Conservation (phyloP, 2,797 vertebrate genomes). For the Neomorphus geoffroyi region DNA sequence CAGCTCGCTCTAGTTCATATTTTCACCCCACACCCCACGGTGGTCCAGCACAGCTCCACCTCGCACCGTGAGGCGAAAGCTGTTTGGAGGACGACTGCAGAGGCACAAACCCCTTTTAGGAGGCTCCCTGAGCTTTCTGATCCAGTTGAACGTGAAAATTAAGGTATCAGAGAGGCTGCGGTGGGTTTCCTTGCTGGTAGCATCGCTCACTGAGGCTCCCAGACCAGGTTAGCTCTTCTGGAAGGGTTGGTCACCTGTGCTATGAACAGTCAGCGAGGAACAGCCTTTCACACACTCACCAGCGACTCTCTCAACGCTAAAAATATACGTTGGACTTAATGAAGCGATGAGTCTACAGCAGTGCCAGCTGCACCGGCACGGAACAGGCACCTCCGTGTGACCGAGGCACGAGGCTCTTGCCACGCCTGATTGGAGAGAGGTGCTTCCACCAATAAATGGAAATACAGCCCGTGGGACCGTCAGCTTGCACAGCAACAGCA, state of each 20-base stretch:
- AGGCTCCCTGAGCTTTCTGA: not conserved
- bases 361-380: not conserved
- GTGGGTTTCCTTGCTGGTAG: not conserved
- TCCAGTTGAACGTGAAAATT: fast-evolving
- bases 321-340: not conserved
- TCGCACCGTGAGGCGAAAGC: not conserved
- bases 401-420: not conserved
- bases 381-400: fast-evolving
- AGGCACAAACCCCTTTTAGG: not conserved
- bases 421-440: fast-evolving
- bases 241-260: not conserved
- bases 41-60: not conserved
- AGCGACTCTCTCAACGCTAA: not conserved
- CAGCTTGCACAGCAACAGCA: not conserved
- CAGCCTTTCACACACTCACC: not conserved
- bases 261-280: not conserved
- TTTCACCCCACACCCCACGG: not conserved
- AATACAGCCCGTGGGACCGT: fast-evolving
- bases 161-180: not conserved
- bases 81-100: not conserved
- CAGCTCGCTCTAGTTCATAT: not conserved
- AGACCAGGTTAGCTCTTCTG: not conserved
- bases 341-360: not conserved
- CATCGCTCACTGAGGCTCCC: fast-evolving
- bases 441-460: fast-evolving